These are phyloP conservation scores for Labeo calbasu DNA, from an alignment of 2,797 vertebrate species.

Conservation along the genomic window DNA sequence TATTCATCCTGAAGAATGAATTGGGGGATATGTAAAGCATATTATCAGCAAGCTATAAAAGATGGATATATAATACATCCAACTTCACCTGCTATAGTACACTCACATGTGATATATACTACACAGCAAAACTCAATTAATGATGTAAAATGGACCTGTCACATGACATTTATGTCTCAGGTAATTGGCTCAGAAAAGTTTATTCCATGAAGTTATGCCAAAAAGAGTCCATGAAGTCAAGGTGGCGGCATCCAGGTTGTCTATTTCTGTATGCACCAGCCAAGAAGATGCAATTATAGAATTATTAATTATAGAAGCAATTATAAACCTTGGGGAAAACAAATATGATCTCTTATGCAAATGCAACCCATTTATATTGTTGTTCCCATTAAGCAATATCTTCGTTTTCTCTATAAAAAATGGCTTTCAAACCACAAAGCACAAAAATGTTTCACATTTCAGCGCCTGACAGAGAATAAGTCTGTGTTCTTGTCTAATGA, in stretches of 20 bases:
- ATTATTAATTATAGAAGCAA: neutral
- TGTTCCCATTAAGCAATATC: neutral
- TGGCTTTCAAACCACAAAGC: neutral
- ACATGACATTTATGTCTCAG: neutral
- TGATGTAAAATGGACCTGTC: neutral
- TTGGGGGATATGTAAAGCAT: neutral
- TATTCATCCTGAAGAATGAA: neutral
- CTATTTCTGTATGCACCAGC: neutral
- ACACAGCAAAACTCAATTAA: neutral
- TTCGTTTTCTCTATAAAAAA: neutral
- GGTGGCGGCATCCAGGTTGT: neutral
- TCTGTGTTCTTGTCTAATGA: neutral
- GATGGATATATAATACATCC: neutral
- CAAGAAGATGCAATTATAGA: neutral
- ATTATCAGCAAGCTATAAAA: neutral
- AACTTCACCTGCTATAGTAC: neutral
- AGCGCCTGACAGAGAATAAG: neutral
- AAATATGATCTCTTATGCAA: neutral
- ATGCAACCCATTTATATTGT: neutral
- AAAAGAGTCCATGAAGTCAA: neutral
- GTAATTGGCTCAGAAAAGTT: neutral
- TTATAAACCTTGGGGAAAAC: neutral
- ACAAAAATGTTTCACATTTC: neutral
- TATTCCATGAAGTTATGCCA: neutral
- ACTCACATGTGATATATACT: neutral